These are phyloP conservation scores for Tenthredo livida DNA, from an alignment of 2,888 invertebrate species.

Conservation along the genomic window DNA sequence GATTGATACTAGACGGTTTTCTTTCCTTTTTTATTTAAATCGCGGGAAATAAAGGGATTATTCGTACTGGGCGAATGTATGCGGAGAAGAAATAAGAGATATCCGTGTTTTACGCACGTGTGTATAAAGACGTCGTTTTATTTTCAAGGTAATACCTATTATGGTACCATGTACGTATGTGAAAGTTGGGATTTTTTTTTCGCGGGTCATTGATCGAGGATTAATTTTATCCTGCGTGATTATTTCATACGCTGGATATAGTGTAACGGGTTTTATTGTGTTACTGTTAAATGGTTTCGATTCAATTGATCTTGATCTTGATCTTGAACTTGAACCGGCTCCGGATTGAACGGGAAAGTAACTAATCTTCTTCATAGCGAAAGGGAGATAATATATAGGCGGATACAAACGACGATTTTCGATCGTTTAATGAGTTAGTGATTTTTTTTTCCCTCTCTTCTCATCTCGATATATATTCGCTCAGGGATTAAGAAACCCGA, in stretches of 20 bases:
- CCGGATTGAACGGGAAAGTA: background rate
- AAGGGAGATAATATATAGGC: background rate
- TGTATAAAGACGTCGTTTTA: background rate
- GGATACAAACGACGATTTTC: background rate
- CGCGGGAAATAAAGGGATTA: no score
- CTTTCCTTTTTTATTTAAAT: background rate
- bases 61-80: slow-evolving; percentile 16
- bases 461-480: background rate
- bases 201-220: background rate
- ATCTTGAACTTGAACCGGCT: background rate
- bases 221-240: background rate
- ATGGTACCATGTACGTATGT: no score
- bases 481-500: background rate
- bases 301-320: slow-evolving; percentile 28
- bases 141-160: background rate
- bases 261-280: background rate
- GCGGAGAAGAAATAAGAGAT: background rate
- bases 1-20: background rate
- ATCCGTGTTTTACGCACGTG: background rate
- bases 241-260: background rate
- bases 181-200: background rate
- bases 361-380: background rate
- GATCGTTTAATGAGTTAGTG: background rate
- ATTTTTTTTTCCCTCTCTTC: background rate
- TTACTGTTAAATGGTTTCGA: slow-evolving; percentile 2